A percentile compares a stretch with the other conserved stretches of the same genome.
Conservation (phyloP, 2,797 vertebrate genomes). For the Hapalemur alaotrensis region DNA sequence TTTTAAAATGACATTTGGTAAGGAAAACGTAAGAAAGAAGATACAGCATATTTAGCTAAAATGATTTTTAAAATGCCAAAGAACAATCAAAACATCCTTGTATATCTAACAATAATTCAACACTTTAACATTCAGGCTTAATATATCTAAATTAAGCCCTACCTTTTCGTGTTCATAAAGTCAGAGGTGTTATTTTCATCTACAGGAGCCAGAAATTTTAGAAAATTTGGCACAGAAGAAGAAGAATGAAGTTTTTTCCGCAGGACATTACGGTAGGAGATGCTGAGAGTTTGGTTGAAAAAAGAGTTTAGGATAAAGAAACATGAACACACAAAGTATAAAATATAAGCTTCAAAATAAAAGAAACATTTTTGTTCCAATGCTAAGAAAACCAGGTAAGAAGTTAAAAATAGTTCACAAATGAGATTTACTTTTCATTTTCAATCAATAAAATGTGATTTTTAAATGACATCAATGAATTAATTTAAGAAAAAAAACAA, state of each 20-base stretch:
- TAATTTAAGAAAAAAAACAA: neutral
- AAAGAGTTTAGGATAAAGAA: slow-evolving; percentile 85
- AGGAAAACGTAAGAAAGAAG: neutral
- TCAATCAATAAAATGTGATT: neutral
- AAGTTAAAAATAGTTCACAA: slow-evolving; percentile 30
- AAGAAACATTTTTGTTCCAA: slow-evolving; percentile 50
- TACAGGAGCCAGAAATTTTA: slow-evolving; percentile 99
- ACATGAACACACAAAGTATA: slow-evolving; percentile 74
- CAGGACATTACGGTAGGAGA: slow-evolving; percentile 91
- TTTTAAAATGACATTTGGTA: neutral
- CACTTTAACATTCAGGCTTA: slow-evolving; percentile 11
- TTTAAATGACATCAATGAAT: slow-evolving; percentile 3
- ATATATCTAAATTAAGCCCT: slow-evolving; percentile 78
- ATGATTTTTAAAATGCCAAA: neutral
- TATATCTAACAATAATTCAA: neutral
- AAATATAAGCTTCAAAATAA: slow-evolving; percentile 73
- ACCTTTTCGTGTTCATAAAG: slow-evolving; percentile 91
- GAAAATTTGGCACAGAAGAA: slow-evolving; percentile 99
- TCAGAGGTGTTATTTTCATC: slow-evolving; percentile 93
- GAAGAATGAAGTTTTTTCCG: slow-evolving; percentile 96
- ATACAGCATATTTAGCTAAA: neutral
- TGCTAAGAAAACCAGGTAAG: slow-evolving; percentile 13
- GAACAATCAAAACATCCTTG: neutral
- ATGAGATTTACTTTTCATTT: slow-evolving; percentile 12
- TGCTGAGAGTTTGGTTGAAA: slow-evolving; percentile 86